These are phyloP conservation scores for Aphis craccivora DNA, from an alignment of 1,140 invertebrate genomes.

Conservation along the genomic window DNA sequence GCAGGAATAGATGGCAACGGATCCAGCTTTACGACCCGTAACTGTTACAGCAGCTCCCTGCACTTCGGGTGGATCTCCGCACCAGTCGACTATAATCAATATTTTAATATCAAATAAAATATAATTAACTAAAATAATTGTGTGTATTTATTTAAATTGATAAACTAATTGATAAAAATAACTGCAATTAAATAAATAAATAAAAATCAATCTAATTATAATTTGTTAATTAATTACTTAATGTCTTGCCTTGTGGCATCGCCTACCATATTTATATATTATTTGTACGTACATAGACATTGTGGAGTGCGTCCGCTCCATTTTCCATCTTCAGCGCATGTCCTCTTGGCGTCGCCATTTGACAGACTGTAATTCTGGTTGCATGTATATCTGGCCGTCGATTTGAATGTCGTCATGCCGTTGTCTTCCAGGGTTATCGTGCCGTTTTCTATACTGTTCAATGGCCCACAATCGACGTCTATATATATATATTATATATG, in stretches of 20 bases:
- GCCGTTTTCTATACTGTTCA: constrained; percentile 78
- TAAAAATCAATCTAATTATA: background rate
- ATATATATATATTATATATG: constrained; percentile 46
- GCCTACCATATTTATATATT: background rate
- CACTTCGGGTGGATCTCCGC: constrained; percentile 78
- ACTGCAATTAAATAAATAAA: background rate
- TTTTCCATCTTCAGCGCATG: constrained; percentile 78
- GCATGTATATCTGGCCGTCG: constrained; percentile 78
- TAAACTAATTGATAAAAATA: no score
- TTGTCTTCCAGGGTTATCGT: constrained; percentile 72
- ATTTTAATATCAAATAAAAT: background rate
- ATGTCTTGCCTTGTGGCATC: background rate
- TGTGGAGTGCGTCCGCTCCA: constrained; percentile 83
- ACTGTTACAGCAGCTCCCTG: constrained; percentile 75
- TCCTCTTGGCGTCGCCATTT: constrained; percentile 73
- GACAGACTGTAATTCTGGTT: constrained; percentile 85
- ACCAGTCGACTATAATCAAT: constrained; percentile 75
- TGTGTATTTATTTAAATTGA: background rate
- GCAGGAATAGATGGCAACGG: constrained; percentile 81
- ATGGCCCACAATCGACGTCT: constrained; percentile 84
- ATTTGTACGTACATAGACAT: constrained; percentile 72
- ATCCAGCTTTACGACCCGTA: constrained; percentile 76
- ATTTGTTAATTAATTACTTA: background rate
- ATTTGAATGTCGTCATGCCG: constrained; percentile 77
- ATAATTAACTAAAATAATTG: background rate